Evolutionary conservation across 2,797 vertebrate genomes (phyloP).

Genomic region (Streptopelia turtur): DNA sequence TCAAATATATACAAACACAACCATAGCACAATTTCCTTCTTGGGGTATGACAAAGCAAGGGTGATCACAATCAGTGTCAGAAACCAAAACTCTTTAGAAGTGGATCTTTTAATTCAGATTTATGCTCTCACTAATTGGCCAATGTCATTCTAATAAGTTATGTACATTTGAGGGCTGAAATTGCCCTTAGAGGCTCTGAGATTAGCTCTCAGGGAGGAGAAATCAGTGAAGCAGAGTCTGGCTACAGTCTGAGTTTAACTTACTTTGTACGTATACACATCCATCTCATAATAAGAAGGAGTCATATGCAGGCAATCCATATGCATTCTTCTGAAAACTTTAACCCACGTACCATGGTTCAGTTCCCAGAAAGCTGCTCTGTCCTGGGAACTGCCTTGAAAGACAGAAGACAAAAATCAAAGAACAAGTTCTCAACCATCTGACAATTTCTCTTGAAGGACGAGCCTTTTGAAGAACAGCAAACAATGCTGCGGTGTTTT

Average conservation of each 20-base stretch:
- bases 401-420: not conserved
- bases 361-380: not conserved
- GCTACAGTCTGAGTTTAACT: not conserved
- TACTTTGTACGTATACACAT: not conserved
- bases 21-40: not conserved
- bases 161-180: not conserved
- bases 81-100: not conserved
- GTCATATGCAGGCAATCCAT: not conserved
- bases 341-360: not conserved
- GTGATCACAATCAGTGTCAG: accelerated
- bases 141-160: not conserved
- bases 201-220: not conserved
- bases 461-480: not conserved
- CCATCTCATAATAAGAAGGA: not conserved
- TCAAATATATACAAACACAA: not conserved
- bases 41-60: not conserved
- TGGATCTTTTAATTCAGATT: not conserved
- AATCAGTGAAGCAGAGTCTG: not conserved
- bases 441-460: not conserved
- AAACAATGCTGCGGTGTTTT: not conserved
- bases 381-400: not conserved
- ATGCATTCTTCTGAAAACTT: not conserved
- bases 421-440: not conserved
- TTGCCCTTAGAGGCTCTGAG: not conserved
- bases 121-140: not conserved